phyloP scores from a whole-genome alignment of 2,888 invertebrate species.

The Homarus gammarus region DNA sequence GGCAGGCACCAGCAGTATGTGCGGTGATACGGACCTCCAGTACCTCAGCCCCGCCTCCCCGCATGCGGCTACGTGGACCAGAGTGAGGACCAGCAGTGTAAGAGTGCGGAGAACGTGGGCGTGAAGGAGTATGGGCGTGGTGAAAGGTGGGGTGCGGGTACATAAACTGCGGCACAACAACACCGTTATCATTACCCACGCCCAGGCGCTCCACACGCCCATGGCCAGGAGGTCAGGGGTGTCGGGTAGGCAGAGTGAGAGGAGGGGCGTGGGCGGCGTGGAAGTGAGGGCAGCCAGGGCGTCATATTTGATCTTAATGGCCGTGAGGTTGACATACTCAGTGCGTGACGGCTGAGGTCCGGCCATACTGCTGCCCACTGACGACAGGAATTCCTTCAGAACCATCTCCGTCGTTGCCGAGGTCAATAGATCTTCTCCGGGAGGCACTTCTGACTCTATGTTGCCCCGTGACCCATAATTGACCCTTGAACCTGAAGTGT shows the following conservation, averaged over 20 bases:
- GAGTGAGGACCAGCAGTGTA: conserved; percentile 9
- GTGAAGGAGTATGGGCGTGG: conserved; percentile 33
- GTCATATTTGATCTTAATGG: not conserved
- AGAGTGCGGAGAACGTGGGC: conserved; percentile 35
- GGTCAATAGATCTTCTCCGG: not conserved
- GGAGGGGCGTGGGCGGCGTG: not conserved
- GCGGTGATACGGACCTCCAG: conserved; percentile 27
- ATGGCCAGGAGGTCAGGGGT: conserved; percentile 42
- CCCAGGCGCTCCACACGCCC: not conserved
- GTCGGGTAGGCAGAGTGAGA: conserved; percentile 40
- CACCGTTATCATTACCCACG: conserved; percentile 5
- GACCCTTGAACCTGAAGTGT: not conserved
- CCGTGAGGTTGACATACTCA: conserved; percentile 38
- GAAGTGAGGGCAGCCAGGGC: conserved; percentile 2
- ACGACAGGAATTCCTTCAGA: conserved; percentile 14
- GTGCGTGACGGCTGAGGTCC: conserved; percentile 23
- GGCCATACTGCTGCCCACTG: not conserved
- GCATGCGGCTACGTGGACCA: conserved; percentile 34
- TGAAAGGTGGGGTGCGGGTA: not conserved
- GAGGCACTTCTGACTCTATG: conserved; percentile 13
- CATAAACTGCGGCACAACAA: conserved; percentile 20
- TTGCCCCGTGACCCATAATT: not conserved
- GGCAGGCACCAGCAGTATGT: conserved; percentile 44
- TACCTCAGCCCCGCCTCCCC: conserved; percentile 41
- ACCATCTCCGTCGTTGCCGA: conserved; percentile 31